These are phyloP conservation scores for Rhinolophus sinicus DNA, from an alignment of 2,113 vertebrate species.

Conservation along the genomic window DNA sequence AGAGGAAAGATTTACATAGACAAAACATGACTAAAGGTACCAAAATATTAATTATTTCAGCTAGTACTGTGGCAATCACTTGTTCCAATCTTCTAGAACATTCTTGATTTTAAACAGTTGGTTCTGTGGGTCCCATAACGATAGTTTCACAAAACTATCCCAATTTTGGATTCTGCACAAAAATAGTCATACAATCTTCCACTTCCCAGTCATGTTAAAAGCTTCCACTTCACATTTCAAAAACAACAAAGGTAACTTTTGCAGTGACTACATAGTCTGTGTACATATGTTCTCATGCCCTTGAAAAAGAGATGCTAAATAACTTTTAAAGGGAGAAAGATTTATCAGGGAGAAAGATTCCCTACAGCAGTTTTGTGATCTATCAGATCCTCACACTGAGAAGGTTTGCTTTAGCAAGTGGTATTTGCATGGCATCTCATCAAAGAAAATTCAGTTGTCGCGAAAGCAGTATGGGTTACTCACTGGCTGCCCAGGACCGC, in stretches of 20 bases:
- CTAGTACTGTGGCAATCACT: not conserved
- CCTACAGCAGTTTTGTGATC: not conserved
- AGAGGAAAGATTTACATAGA: constrained; percentile 7
- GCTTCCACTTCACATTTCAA: not conserved
- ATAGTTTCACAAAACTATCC: not conserved
- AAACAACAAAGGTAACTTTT: not conserved
- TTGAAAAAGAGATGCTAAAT: not conserved
- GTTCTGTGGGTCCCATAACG: not conserved
- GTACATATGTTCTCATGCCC: not conserved
- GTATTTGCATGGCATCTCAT: not conserved
- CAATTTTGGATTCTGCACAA: not conserved
- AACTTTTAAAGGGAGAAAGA: not conserved
- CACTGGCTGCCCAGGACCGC: not conserved
- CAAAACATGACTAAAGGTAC: not conserved
- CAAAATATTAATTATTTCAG: constrained; percentile 44
- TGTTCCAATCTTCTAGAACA: constrained; percentile 51
- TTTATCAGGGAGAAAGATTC: not conserved
- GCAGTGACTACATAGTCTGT: not conserved
- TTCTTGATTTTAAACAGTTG: constrained; percentile 13
- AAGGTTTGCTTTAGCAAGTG: not conserved
- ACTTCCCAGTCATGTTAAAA: not conserved
- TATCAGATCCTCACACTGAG: not conserved
- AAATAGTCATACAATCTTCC: not conserved
- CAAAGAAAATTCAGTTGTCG: not conserved
- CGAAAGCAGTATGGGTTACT: not conserved